Percentiles rank a stretch among this genome's conserved stretches.
Conservation (phyloP, 2,888 invertebrate species). For the Drosophila kuntzei region DNA sequence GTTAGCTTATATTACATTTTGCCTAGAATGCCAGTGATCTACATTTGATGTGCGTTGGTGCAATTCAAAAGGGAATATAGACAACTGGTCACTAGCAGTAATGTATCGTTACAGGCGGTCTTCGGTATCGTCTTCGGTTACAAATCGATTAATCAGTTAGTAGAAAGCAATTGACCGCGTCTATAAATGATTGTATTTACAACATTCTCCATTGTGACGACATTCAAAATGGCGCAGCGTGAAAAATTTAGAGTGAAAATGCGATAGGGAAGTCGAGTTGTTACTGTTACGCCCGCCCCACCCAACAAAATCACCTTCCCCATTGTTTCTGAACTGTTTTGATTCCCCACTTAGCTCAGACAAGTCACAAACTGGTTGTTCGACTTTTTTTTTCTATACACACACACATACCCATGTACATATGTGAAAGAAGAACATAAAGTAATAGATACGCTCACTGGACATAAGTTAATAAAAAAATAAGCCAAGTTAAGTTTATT, state of each 20-base stretch:
- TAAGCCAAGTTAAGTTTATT: slow-evolving; percentile 21
- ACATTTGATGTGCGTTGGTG: too few species aligned
- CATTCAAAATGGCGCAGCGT: slow-evolving; percentile 58
- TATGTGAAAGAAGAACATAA: background rate
- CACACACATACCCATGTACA: slow-evolving; percentile 2
- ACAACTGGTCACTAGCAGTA: too few species aligned
- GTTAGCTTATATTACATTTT: too few species aligned
- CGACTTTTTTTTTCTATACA: slow-evolving; percentile 55
- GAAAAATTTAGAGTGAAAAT: slow-evolving; percentile 44
- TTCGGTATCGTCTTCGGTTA: too few species aligned
- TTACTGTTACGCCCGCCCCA: slow-evolving; percentile 4
- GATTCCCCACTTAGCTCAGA: slow-evolving; percentile 42
- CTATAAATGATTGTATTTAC: too few species aligned
- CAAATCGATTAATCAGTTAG: too few species aligned
- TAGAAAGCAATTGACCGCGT: too few species aligned
- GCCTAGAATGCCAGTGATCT: too few species aligned
- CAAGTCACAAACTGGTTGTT: slow-evolving; percentile 55
- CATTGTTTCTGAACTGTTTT: slow-evolving; percentile 31
- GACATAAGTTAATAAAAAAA: too few species aligned
- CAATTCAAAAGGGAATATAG: too few species aligned
- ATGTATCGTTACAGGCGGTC: too few species aligned
- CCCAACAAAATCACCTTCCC: background rate
- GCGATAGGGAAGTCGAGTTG: slow-evolving; percentile 39
- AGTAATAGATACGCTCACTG: slow-evolving; percentile 34
- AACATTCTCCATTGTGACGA: slow-evolving; percentile 32